These are phyloP conservation scores for Scatophagus argus DNA, from an alignment of 2,113 vertebrate genomes.

Conservation along the genomic window DNA sequence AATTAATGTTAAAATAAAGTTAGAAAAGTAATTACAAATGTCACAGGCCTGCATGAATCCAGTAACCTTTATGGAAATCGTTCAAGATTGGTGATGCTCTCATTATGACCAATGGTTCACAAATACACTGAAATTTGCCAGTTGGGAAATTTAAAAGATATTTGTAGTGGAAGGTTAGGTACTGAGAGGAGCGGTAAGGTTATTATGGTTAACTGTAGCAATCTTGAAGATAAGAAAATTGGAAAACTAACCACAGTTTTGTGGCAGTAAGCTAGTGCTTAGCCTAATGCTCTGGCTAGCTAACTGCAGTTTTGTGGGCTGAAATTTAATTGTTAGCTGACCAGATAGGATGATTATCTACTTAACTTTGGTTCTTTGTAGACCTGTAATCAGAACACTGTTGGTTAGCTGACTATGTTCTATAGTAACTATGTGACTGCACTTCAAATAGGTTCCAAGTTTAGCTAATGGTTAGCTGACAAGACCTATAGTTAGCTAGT, in stretches of 20 bases:
- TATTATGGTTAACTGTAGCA: no score
- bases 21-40: neutral
- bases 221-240: no score
- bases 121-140: neutral
- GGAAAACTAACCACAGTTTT: neutral
- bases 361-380: neutral
- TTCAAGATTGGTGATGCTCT: neutral
- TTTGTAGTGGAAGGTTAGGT: no score
- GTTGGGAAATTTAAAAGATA: neutral
- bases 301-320: neutral
- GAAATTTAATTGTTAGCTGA: neutral
- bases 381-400: no score
- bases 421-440: no score
- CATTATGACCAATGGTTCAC: neutral
- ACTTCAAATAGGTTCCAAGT: no score
- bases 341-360: neutral
- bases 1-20: slow-evolving; percentile 1
- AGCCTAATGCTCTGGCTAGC: neutral
- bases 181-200: no score
- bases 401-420: neutral
- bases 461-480: neutral
- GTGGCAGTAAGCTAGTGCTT: neutral
- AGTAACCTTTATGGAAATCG: neutral
- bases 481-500: neutral
- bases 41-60: neutral